Evolutionary conservation across 2,888 invertebrate genomes (phyloP), one percentile per base, ranked within the genome.

Genomic region (Heliconius ethilla): DNA sequence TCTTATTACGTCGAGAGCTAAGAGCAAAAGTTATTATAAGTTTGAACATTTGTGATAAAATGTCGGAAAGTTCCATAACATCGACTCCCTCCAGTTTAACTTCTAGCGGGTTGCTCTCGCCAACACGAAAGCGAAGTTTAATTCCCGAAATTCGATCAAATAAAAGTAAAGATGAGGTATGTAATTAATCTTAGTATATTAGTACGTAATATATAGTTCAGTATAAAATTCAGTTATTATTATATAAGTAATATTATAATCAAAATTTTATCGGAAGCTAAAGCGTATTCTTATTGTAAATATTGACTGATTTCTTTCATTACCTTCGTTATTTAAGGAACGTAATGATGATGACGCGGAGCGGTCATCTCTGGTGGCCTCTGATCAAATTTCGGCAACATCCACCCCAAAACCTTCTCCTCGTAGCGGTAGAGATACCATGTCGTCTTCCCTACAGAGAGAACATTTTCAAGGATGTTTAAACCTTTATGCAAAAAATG

Each of bases 401-500:
- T 91, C 93, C 1, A 93, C 94, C 0, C 94, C 94, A 0, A 86
- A 86, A 5, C 83, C 85, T 4, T 88, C 92, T 0, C 89, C 91
- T 2, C 87, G 87, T 6, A 81, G 84, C 3, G 82, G 82, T 6
- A 89, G 81, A 82, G 94, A 90, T 40, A 89, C 91, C 22, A 89
- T 94, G 86, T 87, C 91, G 3, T 91, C 91, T 1, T 93, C 95
- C 40, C 95, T 95, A 72, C 95, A 96, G 76, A 96, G 95, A 87
- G 96, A 97, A 83, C 97, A 97, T 82, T 96, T 97, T 82, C 95
- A 96, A 81, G 96, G 96, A 81, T 97, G 97, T 86, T 95, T 97
- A 70, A 97, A 97, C 85, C 95, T 97, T n/a, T 97, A 96, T 86
- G 95, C 96, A 81, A 97, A 97, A 91, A 97, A 97, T 95, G 97